These are phyloP conservation scores for Aptenodytes patagonicus DNA, from an alignment of 2,113 vertebrate genomes.

Conservation along the genomic window DNA sequence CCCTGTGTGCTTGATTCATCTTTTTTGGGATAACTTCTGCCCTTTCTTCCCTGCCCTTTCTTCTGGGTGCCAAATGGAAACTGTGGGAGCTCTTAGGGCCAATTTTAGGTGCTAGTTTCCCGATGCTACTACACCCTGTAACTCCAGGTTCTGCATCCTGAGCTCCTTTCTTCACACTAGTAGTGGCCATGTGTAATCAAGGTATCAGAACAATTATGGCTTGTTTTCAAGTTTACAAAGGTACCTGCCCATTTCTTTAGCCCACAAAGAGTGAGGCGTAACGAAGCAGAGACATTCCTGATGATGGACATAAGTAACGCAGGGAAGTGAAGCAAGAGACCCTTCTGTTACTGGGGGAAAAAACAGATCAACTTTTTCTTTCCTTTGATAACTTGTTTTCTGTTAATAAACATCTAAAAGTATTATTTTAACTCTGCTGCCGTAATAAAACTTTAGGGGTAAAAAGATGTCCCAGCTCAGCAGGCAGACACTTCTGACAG, in stretches of 20 bases:
- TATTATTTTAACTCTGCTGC: neutral
- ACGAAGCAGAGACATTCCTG: neutral
- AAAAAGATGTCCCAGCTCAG: neutral
- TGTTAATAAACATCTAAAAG: neutral
- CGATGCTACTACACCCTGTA: neutral
- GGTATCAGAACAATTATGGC: neutral
- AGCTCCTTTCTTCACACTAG: neutral
- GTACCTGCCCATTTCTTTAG: neutral
- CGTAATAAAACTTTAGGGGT: neutral
- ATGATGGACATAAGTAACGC: neutral
- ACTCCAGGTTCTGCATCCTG: neutral
- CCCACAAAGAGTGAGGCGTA: neutral
- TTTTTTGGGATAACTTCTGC: neutral
- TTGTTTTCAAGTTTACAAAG: neutral
- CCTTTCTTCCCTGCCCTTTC: neutral
- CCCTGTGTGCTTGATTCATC: neutral
- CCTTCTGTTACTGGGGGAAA: neutral
- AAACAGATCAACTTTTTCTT: neutral
- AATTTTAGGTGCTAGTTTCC: neutral
- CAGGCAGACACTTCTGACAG: neutral
- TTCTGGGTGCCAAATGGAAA: neutral
- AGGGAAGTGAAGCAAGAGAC: neutral
- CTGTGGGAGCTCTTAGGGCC: neutral
- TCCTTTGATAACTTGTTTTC: neutral
- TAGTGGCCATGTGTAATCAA: neutral